Conservation (phyloP, 2,888 invertebrate genomes). For the Amiota mariae region DNA sequence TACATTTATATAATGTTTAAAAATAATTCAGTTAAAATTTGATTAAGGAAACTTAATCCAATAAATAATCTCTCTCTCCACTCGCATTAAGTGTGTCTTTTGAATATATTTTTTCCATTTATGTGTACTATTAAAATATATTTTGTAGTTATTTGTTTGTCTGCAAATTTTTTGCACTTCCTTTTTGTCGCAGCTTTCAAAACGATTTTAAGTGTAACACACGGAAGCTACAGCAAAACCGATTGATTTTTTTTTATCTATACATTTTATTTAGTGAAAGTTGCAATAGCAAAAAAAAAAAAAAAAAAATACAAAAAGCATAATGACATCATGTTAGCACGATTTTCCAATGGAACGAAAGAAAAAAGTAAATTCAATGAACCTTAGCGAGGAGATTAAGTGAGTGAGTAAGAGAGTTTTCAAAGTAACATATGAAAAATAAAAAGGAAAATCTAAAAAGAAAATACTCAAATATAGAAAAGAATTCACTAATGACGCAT, state of each 20-base stretch:
- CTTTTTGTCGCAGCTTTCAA: background rate
- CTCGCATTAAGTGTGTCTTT: no score
- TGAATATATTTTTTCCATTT: no score
- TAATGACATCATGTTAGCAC: slow-evolving; percentile 24
- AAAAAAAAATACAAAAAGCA: background rate
- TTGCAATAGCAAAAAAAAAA: background rate
- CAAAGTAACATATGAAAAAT: background rate
- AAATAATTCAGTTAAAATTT: no score
- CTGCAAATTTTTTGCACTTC: slow-evolving; percentile 16
- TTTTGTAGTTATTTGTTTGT: background rate
- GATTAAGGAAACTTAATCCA: no score
- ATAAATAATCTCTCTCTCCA: no score
- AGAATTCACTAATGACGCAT: background rate
- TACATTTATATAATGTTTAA: no score
- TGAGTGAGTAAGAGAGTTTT: background rate
- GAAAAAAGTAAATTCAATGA: slow-evolving; percentile 17
- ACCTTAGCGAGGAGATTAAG: background rate
- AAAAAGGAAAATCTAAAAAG: background rate
- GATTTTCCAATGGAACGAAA: slow-evolving; percentile 20
- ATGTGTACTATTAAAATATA: no score
- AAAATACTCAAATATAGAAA: background rate
- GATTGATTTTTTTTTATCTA: slow-evolving; percentile 4
- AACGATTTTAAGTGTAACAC: background rate
- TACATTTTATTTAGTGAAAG: slow-evolving; percentile 18
- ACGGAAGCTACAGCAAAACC: background rate